These are phyloP conservation scores for Chiloscyllium punctatum DNA, from an alignment of 2,797 vertebrate species.

Conservation along the genomic window DNA sequence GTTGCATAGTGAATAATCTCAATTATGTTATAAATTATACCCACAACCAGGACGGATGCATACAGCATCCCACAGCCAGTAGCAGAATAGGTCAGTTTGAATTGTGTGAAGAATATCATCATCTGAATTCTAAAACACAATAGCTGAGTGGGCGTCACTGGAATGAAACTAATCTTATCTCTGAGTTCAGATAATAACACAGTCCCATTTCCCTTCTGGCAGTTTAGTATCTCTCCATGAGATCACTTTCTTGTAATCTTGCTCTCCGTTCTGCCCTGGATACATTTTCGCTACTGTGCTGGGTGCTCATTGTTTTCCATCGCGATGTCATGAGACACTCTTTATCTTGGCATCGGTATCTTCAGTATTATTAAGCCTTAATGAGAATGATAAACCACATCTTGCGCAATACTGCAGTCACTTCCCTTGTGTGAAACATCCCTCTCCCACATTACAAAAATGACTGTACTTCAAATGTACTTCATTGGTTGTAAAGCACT, in stretches of 20 bases:
- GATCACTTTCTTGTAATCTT: neutral
- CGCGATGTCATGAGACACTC: neutral
- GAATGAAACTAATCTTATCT: constrained; percentile 21
- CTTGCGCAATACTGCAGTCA: neutral
- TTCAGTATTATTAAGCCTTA: no score
- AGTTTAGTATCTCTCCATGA: neutral
- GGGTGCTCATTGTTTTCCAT: neutral
- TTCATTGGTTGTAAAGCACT: neutral
- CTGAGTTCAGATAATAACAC: neutral
- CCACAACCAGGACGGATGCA: neutral
- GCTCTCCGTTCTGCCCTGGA: neutral
- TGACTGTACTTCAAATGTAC: neutral
- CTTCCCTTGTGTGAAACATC: neutral
- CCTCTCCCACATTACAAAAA: neutral
- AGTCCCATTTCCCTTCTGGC: neutral
- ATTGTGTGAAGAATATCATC: constrained; percentile 10
- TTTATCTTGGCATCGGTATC: neutral
- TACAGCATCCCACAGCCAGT: neutral
- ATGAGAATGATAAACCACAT: neutral
- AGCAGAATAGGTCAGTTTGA: constrained; percentile 9
- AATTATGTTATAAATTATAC: neutral
- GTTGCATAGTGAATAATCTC: neutral
- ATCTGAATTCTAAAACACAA: neutral
- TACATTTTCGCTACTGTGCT: neutral
- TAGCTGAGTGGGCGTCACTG: neutral